Conservation (phyloP, 2,113 vertebrate species). For the Eupsittula cactorum region DNA sequence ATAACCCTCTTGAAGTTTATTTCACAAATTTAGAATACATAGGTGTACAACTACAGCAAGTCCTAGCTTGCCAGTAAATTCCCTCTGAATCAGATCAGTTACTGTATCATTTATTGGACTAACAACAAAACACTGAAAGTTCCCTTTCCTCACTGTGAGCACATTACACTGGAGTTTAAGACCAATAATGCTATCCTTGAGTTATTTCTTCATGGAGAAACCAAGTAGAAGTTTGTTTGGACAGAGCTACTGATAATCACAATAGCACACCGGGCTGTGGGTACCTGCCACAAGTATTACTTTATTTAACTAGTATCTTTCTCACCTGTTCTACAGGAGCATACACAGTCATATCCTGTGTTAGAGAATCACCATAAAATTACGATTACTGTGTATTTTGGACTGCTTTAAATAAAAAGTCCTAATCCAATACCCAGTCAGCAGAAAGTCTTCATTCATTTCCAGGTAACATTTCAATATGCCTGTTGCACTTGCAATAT, state of each 20-base stretch:
- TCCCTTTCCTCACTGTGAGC: not conserved
- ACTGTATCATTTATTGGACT: not conserved
- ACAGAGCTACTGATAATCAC: not conserved
- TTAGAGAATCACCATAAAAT: not conserved
- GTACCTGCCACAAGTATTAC: not conserved
- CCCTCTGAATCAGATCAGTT: not conserved
- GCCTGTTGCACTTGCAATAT: not conserved
- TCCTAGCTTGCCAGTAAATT: not conserved
- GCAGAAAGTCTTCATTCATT: not conserved
- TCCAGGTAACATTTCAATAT: not conserved
- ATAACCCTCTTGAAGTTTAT: not conserved
- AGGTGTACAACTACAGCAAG: not conserved
- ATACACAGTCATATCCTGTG: not conserved
- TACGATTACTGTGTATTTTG: not conserved
- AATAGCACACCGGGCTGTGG: not conserved
- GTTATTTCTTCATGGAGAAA: not conserved
- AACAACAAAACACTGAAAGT: not conserved
- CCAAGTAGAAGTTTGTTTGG: not conserved
- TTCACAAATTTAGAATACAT: not conserved
- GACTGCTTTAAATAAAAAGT: not conserved
- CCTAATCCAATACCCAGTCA: not conserved
- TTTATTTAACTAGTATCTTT: not conserved
- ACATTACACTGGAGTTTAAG: constrained; percentile 7
- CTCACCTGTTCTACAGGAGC: not conserved
- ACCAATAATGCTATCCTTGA: not conserved